Conservation (phyloP, 2,888 invertebrate species). For the Standfussiana lucernea region DNA sequence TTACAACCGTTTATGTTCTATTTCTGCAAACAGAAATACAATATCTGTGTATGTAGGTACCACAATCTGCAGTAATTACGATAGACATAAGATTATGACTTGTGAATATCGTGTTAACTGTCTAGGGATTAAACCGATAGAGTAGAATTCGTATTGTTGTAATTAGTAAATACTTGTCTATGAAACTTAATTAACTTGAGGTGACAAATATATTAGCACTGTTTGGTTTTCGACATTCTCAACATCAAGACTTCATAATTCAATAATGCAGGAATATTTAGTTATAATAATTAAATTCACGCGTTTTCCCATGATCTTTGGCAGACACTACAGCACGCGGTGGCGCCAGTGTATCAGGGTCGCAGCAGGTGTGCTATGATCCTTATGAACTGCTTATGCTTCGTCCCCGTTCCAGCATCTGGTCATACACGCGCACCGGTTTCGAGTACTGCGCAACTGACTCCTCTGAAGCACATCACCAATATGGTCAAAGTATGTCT, state of each 20-base stretch:
- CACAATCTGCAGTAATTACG: constrained; percentile 19
- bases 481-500: not conserved
- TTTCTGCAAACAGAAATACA: not conserved
- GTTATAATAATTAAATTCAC: not conserved
- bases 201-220: not conserved
- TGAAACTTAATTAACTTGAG: not conserved
- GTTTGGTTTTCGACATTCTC: not conserved
- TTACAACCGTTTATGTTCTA: constrained; percentile 19
- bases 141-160: not conserved
- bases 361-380: too few species aligned
- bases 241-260: not conserved
- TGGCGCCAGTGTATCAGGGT: too few species aligned
- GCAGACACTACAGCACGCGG: not conserved
- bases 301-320: not conserved
- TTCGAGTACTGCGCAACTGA: not conserved
- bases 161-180: not conserved
- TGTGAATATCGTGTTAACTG: constrained; percentile 3
- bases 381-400: not conserved
- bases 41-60: constrained; percentile 1
- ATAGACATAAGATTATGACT: constrained; percentile 5
- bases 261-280: not conserved
- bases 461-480: not conserved
- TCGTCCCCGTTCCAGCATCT: not conserved
- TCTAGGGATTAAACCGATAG: not conserved
- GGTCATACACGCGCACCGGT: not conserved